Conservation (phyloP, 1,140 invertebrate species). For the Pseudomyrmex sp. region DNA sequence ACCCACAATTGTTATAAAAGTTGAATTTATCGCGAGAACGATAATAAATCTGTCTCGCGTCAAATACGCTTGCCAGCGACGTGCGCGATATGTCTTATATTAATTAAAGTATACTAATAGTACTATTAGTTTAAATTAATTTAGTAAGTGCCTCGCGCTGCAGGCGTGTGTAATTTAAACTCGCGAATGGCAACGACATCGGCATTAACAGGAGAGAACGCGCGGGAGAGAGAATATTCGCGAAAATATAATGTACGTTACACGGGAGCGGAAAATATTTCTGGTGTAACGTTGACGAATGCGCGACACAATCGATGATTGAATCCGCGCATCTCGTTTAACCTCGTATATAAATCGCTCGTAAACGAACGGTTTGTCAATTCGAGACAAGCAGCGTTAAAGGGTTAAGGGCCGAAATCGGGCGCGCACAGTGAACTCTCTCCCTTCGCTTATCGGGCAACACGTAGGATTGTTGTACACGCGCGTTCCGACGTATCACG, state of each 20-base stretch:
- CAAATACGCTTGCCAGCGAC: too few relatives aligned
- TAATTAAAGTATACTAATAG: too few relatives aligned
- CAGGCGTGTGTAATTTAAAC: too few relatives aligned
- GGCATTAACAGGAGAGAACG: not conserved
- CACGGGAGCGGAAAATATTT: constrained; percentile 19
- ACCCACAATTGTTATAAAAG: too few relatives aligned
- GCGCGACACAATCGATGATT: constrained; percentile 20
- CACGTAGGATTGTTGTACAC: constrained; percentile 23
- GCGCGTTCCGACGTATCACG: not conserved
- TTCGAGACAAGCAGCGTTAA: constrained; percentile 40
- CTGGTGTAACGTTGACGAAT: constrained; percentile 1
- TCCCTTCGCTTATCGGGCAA: constrained; percentile 37
- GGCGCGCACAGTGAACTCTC: constrained; percentile 23
- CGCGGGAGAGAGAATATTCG: not conserved
- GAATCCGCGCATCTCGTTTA: constrained; percentile 22
- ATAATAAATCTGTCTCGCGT: too few relatives aligned
- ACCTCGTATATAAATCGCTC: constrained; percentile 40
- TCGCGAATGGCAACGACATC: not conserved
- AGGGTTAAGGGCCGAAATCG: constrained; percentile 47
- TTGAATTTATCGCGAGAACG: too few relatives aligned
- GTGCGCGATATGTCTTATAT: too few relatives aligned
- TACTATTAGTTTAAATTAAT: too few relatives aligned
- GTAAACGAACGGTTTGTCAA: constrained; percentile 42
- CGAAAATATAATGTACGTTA: not conserved
- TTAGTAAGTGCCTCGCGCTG: too few relatives aligned